Evolutionary conservation across 2,113 vertebrate genomes (phyloP).

Genomic region (Rhinogobius similis): DNA sequence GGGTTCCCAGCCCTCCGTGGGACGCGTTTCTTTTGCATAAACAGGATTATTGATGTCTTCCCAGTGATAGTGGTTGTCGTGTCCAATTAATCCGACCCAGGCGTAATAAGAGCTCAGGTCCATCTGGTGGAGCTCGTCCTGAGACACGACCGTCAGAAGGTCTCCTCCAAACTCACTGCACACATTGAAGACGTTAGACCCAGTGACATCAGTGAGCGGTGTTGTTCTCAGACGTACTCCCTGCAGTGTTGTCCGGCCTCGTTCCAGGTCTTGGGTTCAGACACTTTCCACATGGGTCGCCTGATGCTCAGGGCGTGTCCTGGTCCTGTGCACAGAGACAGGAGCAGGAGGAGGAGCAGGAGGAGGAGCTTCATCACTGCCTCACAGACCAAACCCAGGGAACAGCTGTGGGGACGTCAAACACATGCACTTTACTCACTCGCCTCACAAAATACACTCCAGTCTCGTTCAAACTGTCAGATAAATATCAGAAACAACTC

Average conservation of each 20-base stretch:
- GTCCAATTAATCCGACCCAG: not conserved
- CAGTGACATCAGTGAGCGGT: not conserved
- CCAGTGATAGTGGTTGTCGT: not conserved
- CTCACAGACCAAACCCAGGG: not conserved
- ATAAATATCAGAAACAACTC: too few species aligned
- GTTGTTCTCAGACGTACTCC: not conserved
- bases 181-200: not conserved
- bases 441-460: too few species aligned
- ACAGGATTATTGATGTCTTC: too few species aligned
- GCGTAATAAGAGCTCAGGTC: not conserved
- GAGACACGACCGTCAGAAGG: not conserved
- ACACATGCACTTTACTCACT: too few species aligned
- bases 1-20: too few species aligned
- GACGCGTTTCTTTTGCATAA: too few species aligned
- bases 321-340: not conserved
- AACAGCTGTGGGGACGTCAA: not conserved
- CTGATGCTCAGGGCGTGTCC: not conserved
- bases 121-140: not conserved
- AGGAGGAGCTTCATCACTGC: not conserved
- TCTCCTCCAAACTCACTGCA: not conserved
- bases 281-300: not conserved
- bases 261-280: not conserved
- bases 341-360: not conserved
- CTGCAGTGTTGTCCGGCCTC: not conserved
- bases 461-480: too few species aligned